phyloP scores from a whole-genome alignment of 2,113 vertebrate species.

The Brachypteracias leptosomus region DNA sequence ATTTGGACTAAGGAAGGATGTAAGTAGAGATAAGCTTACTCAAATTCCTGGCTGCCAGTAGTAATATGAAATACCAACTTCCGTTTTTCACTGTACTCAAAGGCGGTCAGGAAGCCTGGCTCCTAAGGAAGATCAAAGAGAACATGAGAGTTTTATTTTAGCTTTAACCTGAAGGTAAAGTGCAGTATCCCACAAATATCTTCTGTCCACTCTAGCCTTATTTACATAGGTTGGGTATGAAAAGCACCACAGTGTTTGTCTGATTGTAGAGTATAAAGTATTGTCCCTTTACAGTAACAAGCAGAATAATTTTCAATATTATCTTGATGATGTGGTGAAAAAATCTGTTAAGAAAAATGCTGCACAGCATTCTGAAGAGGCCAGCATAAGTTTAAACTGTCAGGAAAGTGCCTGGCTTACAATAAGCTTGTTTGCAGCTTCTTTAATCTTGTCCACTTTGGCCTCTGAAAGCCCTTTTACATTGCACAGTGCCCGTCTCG shows the following conservation, averaged over 20 bases:
- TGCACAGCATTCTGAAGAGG: background rate
- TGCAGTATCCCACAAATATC: background rate
- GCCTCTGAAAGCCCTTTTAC: constrained; percentile 96
- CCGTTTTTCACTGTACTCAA: constrained; percentile 91
- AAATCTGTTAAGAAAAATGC: background rate
- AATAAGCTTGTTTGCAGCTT: constrained; percentile 95
- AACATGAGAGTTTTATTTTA: background rate
- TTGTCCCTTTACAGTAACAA: background rate
- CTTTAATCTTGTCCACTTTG: constrained; percentile 99
- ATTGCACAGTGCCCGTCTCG: constrained; percentile 89
- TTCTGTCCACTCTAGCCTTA: background rate
- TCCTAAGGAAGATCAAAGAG: constrained; percentile 74
- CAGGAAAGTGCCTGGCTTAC: constrained; percentile 71
- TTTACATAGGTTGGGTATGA: background rate
- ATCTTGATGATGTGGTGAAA: background rate
- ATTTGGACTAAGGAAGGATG: background rate
- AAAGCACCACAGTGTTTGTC: background rate
- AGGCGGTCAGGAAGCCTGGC: constrained; percentile 93
- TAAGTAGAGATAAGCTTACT: constrained; percentile 78
- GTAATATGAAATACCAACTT: constrained; percentile 95
- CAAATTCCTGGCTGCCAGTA: constrained; percentile 96
- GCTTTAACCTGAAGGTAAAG: background rate
- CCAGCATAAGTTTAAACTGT: background rate
- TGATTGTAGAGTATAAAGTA: background rate
- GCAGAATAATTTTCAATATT: background rate